Evolutionary conservation across 2,888 invertebrate genomes (phyloP).

Genomic region (Nycteola revayana): DNA sequence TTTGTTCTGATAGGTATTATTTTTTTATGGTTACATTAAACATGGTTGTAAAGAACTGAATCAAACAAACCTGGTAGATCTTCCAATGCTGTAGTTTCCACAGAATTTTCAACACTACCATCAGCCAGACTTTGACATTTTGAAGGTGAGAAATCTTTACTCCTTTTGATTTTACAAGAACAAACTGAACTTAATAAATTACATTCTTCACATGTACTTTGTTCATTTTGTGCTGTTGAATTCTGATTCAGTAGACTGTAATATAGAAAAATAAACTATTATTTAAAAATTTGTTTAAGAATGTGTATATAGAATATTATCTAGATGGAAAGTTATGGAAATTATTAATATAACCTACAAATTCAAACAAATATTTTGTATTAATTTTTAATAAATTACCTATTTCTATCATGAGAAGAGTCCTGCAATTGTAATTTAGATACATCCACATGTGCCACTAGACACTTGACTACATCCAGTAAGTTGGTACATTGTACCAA

Average conservation of each 20-base stretch:
- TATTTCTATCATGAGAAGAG: constrained; percentile 34
- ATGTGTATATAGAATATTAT: background rate
- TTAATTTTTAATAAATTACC: constrained; percentile 46
- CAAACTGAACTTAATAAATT: constrained; percentile 42
- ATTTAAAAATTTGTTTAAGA: background rate
- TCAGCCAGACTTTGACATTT: constrained; percentile 29
- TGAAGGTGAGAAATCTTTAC: constrained; percentile 15
- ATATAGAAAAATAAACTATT: constrained; percentile 8
- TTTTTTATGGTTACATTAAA: too few relatives aligned
- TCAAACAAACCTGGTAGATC: constrained; percentile 65
- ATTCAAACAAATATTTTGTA: background rate
- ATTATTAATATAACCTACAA: too few relatives aligned
- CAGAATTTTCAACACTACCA: constrained; percentile 41
- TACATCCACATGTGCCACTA: constrained; percentile 56
- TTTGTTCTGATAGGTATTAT: too few relatives aligned
- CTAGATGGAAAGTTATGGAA: background rate
- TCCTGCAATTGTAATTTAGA: constrained; percentile 54
- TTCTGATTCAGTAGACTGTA: constrained; percentile 38
- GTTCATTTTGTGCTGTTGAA: constrained; percentile 19
- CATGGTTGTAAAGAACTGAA: too few relatives aligned
- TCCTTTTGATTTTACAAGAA: constrained; percentile 41
- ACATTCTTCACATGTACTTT: constrained; percentile 50
- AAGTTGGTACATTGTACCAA: constrained; percentile 65
- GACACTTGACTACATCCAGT: constrained; percentile 62
- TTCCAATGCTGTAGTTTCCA: constrained; percentile 64